Percentiles rank a stretch among this genome's conserved stretches.
Conservation (phyloP, 1,140 invertebrate species). For the Agrilus planipennis region DNA sequence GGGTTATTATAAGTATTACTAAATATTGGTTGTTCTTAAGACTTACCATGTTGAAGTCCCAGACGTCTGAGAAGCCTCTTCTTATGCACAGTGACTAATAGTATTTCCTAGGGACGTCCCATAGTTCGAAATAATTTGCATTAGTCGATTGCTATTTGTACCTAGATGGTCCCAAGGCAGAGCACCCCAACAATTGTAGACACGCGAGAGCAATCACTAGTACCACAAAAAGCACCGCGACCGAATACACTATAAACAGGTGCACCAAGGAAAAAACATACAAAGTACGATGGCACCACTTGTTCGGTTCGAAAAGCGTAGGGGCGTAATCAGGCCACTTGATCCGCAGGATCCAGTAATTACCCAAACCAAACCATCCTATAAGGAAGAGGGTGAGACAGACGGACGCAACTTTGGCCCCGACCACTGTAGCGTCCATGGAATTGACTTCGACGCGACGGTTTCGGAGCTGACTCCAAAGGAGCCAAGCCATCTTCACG, state of each 20-base stretch:
- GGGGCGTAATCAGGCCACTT: slow-evolving; percentile 59
- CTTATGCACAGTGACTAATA: slow-evolving; percentile 15
- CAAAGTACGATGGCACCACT: slow-evolving; percentile 64
- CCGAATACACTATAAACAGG: slow-evolving; percentile 52
- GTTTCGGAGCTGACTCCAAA: slow-evolving; percentile 55
- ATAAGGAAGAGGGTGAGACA: slow-evolving; percentile 56
- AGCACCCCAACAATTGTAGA: slow-evolving; percentile 55
- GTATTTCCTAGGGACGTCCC: slow-evolving; percentile 28
- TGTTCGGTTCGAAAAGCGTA: slow-evolving; percentile 55
- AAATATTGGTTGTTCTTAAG: no score
- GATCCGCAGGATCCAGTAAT: slow-evolving; percentile 68
- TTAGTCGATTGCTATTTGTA: slow-evolving; percentile 47
- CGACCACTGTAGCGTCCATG: slow-evolving; percentile 38
- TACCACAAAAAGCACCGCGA: slow-evolving; percentile 44
- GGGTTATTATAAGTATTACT: no score
- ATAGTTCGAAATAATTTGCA: slow-evolving; percentile 36
- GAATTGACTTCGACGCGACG: slow-evolving; percentile 43
- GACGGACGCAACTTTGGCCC: slow-evolving; percentile 36
- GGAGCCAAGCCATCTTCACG: slow-evolving; percentile 53
- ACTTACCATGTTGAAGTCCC: no score
- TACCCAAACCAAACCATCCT: slow-evolving; percentile 63
- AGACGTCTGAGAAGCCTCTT: no score
- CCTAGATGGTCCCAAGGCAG: slow-evolving; percentile 46
- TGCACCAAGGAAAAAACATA: slow-evolving; percentile 69
- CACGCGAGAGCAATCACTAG: slow-evolving; percentile 45